These are phyloP conservation scores for Hecatera dysodea DNA, from an alignment of 2,888 invertebrate genomes.

Conservation along the genomic window DNA sequence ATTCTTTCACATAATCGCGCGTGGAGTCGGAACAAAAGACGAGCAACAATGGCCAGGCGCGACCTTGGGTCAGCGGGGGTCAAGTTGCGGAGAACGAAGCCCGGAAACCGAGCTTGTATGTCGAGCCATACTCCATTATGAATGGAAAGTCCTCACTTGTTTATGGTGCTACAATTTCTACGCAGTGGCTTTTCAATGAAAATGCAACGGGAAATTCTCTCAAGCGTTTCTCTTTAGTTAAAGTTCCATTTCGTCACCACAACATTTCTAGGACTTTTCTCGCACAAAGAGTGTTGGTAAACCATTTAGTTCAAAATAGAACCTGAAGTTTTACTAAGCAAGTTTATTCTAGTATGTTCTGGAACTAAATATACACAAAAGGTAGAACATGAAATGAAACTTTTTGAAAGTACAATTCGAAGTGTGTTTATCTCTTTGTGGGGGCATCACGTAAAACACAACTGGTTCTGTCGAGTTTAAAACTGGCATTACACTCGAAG, in stretches of 20 bases:
- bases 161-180: slow-evolving; percentile 11
- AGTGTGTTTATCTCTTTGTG: slow-evolving; percentile 24
- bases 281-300: not conserved
- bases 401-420: slow-evolving; percentile 19
- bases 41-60: slow-evolving; percentile 56
- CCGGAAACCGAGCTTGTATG: slow-evolving; percentile 56
- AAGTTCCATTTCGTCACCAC: not conserved
- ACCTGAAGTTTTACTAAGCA: not conserved
- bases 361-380: slow-evolving; percentile 5
- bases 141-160: slow-evolving; percentile 23
- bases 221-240: not conserved
- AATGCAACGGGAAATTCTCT: not conserved
- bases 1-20: slow-evolving; percentile 57
- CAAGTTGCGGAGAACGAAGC: slow-evolving; percentile 56
- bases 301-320: not conserved
- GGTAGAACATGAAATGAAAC: slow-evolving; percentile 1
- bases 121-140: slow-evolving; percentile 28
- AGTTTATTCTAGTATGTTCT: not conserved
- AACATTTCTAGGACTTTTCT: not conserved
- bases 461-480: slow-evolving; percentile 4
- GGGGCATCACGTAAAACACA: slow-evolving; percentile 16
- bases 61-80: slow-evolving; percentile 65
- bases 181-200: not conserved
- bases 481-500: not conserved
- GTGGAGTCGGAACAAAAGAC: slow-evolving; percentile 65